Base-by-base conservation (phyloP, 2,113 vertebrate species). In the Motacilla tschutschensis region DNA sequence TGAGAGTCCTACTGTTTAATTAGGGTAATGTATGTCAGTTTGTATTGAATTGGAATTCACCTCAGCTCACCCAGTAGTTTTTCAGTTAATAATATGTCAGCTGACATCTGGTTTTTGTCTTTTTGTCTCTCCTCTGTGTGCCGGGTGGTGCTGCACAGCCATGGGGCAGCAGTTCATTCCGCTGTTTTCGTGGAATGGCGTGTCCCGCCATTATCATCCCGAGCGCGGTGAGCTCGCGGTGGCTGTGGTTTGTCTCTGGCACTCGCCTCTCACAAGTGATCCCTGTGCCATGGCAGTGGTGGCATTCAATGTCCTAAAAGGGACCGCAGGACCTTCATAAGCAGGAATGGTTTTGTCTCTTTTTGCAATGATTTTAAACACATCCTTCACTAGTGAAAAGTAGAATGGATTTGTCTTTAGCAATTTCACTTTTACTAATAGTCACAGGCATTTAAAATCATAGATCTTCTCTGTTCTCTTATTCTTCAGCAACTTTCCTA, bases 1-100 rank as follows among this genome's bases (percentile, higher is more conserved):
- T 69, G 50, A 83, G 38, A 62, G 50, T 44, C 60, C 70, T 40
- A 14, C 88, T 73, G 55, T 77, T 95, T 95, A 91, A 94, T 96
- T 88, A 94, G 65, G 76, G 50, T 86, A 7, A 44, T 58, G 8
- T 53, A 80, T 77, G 71, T 46, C 29, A 18, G 28, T 90, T 88
- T 40, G n/a, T 79, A 83, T 92, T 85, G 81, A 88, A 89, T 40
- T 58, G 79, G 69, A 41, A 53, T 83, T 92, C 89, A 58, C 91
- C 81, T 79, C 77, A 31, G 55, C 69, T 91, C 38, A 60, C 83
- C 65, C 70, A 38, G 82, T 43, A 40, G 60, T 71, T 65, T 90
- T 62, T 58, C 87, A 47, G 41, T 67, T 58, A 75, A 33, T 51
- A 58, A 6, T 4, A 3, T 48, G 3, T 26, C 55, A 58, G 19